Percentiles rank a stretch among this genome's conserved stretches.
Evolutionary conservation across 1,140 invertebrate genomes (phyloP).

Genomic region (Leptinotarsa texana): DNA sequence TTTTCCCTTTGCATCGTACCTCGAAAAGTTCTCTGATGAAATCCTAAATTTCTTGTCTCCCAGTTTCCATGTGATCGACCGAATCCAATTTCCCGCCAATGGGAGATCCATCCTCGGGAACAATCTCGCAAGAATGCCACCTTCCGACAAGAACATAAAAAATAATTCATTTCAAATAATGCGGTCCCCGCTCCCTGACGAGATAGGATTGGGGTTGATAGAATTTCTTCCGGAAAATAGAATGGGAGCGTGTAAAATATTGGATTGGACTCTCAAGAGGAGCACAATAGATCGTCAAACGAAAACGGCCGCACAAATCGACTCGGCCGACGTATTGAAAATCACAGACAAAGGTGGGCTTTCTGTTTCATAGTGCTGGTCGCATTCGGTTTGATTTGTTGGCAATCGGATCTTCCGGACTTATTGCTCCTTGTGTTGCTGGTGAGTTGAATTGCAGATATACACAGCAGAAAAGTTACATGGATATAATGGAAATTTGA

Average conservation of each 20-base stretch:
- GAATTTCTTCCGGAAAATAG: conserved; percentile 35
- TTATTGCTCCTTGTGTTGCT: conserved; percentile 37
- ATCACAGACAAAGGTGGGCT: conserved; percentile 44
- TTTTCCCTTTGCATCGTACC: too few species aligned
- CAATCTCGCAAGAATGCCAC: not conserved
- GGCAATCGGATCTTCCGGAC: conserved; percentile 40
- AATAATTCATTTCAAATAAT: conserved; percentile 9
- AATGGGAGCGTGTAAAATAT: conserved; percentile 40
- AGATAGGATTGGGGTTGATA: conserved; percentile 25
- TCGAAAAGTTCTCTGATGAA: too few species aligned
- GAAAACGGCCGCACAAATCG: conserved; percentile 39
- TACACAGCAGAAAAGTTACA: too few species aligned
- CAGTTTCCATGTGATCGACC: not conserved
- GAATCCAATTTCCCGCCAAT: not conserved
- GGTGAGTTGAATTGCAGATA: too few species aligned
- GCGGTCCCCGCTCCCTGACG: not conserved
- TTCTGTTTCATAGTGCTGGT: conserved; percentile 35
- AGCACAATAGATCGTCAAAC: conserved; percentile 41
- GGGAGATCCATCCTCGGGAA: not conserved
- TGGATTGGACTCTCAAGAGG: conserved; percentile 33
- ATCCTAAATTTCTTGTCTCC: too few species aligned
- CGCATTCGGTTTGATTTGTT: conserved; percentile 41
- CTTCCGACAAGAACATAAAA: not conserved
- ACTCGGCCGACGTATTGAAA: conserved; percentile 40
- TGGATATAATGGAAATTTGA: too few species aligned